Percentiles rank a stretch among this genome's conserved stretches.
phyloP scores from a whole-genome alignment of 2,888 invertebrate species.

The Melolontha melolontha region DNA sequence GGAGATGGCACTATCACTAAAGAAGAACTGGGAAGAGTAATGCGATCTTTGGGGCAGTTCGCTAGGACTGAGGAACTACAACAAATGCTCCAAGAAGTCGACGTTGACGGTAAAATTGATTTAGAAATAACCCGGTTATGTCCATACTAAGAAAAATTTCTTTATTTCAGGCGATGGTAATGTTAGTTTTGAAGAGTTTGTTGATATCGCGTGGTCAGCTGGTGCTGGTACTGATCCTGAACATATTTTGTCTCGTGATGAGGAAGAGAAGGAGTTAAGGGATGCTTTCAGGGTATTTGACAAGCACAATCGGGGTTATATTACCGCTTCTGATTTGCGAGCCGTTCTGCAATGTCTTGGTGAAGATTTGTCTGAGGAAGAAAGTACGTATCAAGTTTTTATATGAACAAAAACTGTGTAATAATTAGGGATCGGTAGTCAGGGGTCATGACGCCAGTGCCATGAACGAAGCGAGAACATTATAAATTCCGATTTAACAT shows the following conservation, averaged over 20 bases:
- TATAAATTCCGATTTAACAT: no score
- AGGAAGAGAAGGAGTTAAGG: constrained; percentile 84
- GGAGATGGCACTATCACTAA: constrained; percentile 90
- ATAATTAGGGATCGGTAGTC: no score
- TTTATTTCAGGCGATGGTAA: constrained; percentile 79
- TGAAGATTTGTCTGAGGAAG: constrained; percentile 90
- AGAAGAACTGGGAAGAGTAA: constrained; percentile 86
- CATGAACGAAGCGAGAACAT: no score
- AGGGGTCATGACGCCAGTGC: no score
- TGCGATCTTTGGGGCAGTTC: constrained; percentile 88
- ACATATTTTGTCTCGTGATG: constrained; percentile 76
- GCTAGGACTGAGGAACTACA: constrained; percentile 87
- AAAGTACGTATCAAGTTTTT: constrained; percentile 74
- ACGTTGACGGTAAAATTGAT: constrained; percentile 58
- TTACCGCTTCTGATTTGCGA: constrained; percentile 87
- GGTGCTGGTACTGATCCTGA: constrained; percentile 59
- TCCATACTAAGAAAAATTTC: not conserved
- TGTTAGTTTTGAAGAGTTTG: constrained; percentile 90
- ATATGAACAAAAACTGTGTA: no score
- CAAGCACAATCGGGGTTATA: constrained; percentile 92
- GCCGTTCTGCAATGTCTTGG: constrained; percentile 91
- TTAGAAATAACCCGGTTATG: no score
- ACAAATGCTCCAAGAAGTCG: constrained; percentile 84
- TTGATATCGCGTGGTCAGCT: constrained; percentile 74
- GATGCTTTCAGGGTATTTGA: constrained; percentile 92